phyloP scores from a whole-genome alignment of 2,888 invertebrate species.

The Arrhopalites spinosus region DNA sequence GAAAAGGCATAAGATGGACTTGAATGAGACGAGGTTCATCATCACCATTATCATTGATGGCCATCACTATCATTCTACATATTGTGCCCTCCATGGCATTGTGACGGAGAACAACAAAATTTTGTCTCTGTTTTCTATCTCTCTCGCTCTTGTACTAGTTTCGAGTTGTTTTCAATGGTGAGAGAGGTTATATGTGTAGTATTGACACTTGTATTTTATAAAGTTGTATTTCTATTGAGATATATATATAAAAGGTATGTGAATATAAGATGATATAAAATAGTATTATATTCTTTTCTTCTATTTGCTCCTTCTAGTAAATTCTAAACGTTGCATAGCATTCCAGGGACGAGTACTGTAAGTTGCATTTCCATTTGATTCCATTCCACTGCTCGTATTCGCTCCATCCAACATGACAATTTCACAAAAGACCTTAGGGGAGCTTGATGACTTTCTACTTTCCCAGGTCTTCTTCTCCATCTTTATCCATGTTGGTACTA shows the following conservation, averaged over 20 bases:
- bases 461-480: conserved; percentile 18
- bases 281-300: no score
- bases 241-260: neutral
- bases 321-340: no score
- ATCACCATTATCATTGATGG: conserved; percentile 6
- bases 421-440: conserved; percentile 35
- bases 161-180: no score
- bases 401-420: conserved; percentile 7
- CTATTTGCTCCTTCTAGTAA: no score
- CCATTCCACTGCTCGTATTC: neutral
- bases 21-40: conserved; percentile 17
- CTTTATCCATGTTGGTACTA: neutral
- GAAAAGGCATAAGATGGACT: neutral
- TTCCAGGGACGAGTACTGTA: neutral
- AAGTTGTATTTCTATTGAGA: neutral
- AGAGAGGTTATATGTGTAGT: neutral
- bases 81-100: neutral
- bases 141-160: no score
- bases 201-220: no score
- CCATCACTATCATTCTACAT: neutral
- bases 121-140: neutral
- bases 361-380: neutral
- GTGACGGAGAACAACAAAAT: neutral
- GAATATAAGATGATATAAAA: no score
- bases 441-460: conserved; percentile 38